phyloP scores from a whole-genome alignment of 2,113 vertebrate species.

The Psophia crepitans region DNA sequence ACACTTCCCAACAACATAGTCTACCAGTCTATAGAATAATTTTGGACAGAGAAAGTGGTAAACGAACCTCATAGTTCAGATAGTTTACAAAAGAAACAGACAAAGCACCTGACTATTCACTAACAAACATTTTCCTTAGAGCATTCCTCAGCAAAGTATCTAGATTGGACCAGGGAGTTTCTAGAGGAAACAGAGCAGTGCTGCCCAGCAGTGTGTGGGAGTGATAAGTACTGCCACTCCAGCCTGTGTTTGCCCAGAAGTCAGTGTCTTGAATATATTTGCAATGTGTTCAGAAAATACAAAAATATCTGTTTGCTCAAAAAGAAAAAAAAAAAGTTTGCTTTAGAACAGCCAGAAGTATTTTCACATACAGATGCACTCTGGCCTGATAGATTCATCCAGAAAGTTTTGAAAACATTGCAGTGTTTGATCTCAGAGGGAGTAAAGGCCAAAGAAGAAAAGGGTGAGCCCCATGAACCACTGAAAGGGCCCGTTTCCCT shows the following conservation, averaged over 20 bases:
- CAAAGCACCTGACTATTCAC: not conserved
- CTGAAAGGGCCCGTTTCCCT: not conserved
- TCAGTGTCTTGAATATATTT: not conserved
- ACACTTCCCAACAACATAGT: not conserved
- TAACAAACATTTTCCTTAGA: not conserved
- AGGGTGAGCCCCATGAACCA: accelerated
- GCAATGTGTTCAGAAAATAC: not conserved
- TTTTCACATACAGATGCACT: not conserved
- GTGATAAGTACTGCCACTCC: not conserved
- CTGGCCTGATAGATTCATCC: not conserved
- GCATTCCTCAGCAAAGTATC: not conserved
- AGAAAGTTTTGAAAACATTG: not conserved
- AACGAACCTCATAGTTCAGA: not conserved
- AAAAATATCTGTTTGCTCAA: not conserved
- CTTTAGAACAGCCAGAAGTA: not conserved
- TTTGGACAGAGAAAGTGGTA: not conserved
- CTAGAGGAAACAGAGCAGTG: not conserved
- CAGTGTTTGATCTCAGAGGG: not conserved
- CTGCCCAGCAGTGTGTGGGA: not conserved
- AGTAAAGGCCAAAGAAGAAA: not conserved
- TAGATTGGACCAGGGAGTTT: not conserved
- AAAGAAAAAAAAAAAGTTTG: not conserved
- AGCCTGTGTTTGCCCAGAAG: not conserved
- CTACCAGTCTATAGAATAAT: not conserved
- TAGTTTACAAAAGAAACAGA: not conserved